phyloP scores from a whole-genome alignment of 2,113 vertebrate species.

The Macrotus californicus region DNA sequence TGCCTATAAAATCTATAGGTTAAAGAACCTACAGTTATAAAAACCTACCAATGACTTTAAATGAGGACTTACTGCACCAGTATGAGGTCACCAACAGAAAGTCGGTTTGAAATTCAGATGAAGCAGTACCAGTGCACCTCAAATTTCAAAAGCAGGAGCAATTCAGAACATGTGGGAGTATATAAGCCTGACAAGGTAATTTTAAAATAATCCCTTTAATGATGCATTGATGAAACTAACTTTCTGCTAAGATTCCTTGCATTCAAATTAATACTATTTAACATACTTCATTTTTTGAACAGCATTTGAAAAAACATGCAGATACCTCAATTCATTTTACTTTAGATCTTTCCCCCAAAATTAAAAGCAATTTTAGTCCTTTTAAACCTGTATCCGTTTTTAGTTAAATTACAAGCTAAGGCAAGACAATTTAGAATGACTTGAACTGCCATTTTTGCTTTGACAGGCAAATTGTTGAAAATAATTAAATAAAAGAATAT shows the following conservation, averaged over 20 bases:
- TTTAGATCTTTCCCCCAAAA: slow-evolving; percentile 53
- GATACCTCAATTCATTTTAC: slow-evolving; percentile 59
- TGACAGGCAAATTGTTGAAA: slow-evolving; percentile 72
- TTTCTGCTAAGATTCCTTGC: slow-evolving; percentile 27
- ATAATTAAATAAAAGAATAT: slow-evolving; percentile 72
- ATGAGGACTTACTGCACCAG: not conserved
- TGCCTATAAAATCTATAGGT: no score
- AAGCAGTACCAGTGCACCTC: not conserved
- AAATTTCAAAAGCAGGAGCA: not conserved
- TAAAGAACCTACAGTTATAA: not conserved
- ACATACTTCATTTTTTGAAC: slow-evolving; percentile 42
- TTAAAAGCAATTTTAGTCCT: slow-evolving; percentile 46
- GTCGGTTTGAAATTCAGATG: not conserved
- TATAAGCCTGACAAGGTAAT: not conserved
- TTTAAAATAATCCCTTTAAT: slow-evolving; percentile 6
- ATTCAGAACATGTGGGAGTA: not conserved
- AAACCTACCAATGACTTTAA: not conserved
- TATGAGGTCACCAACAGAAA: not conserved
- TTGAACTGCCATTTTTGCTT: slow-evolving; percentile 70
- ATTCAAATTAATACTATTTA: slow-evolving; percentile 53
- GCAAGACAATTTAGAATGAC: slow-evolving; percentile 61
- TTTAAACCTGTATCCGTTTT: slow-evolving; percentile 53
- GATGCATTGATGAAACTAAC: not conserved
- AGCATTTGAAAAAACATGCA: slow-evolving; percentile 55
- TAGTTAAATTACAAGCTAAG: slow-evolving; percentile 58